Evolutionary conservation across 2,888 invertebrate species (phyloP), one percentile per base, ranked within the genome.

Genomic region (Drosophila pseudotalamancana): DNA sequence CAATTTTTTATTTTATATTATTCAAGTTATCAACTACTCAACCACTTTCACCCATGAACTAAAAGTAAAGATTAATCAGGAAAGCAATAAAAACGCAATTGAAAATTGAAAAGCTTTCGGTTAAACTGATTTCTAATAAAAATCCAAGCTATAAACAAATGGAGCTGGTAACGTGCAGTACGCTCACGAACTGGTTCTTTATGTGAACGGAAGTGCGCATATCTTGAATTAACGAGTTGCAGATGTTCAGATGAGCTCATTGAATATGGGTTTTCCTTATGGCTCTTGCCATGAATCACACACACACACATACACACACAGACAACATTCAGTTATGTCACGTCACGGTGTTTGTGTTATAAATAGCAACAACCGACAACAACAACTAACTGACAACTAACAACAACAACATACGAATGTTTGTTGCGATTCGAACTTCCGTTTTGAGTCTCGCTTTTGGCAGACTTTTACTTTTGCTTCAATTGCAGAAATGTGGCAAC

Each of bases 391-490:
- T n/a, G n/a, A n/a, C 23, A 43, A 59, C 29, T 37, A 65, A 21
- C 32, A 42, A 29, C 59, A 37, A 25, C 21, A 63, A 49, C 32
- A 56, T 50, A 46, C 43, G 48, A 43, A 40, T 51, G 62, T 6
- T 23, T 45, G 56, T 35, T 55, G 72, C 61, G 49, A 46, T 55
- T 66, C 61, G 49, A 46, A 72, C 80, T 80, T 80, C 80, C 80
- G 83, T 80, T 82, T 76, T 56, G 31, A 35, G 8, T 29, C n/a
- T 43, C 53, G 50, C 54, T 12, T 50, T 59, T 42, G 43, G 32
- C 45, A 37, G 66, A 82, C 81, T 82, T 82, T 82, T 82, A 82
- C 81, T 82, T 81, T 81, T 77, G 66, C 57, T 43, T 51, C 57
- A 66, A 37, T 67, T 79, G 75, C 67, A 69, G 62, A 66, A 57